Conservation (phyloP, 2,888 invertebrate species). For the Torymus auratus region DNA sequence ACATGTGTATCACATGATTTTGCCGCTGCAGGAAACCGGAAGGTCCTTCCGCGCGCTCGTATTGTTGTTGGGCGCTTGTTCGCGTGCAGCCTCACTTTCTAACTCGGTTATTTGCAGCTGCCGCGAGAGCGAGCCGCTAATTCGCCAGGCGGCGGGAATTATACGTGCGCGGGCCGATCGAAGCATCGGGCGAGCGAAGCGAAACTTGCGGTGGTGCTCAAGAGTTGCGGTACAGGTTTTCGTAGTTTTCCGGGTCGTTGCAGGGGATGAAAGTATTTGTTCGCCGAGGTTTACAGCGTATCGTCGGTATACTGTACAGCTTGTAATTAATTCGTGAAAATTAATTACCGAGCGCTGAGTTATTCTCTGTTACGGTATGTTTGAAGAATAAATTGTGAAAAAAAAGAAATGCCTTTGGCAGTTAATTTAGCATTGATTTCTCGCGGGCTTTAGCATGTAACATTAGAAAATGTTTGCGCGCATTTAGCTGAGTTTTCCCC, state of each 20-base stretch:
- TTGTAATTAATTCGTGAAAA: too few species aligned
- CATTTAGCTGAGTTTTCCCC: neutral
- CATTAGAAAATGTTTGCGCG: slow-evolving; percentile 3
- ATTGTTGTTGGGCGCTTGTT: neutral
- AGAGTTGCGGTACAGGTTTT: too few species aligned
- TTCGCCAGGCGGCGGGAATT: neutral
- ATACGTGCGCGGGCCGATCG: neutral
- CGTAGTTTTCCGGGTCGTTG: too few species aligned
- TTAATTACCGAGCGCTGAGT: too few species aligned
- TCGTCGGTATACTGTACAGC: too few species aligned
- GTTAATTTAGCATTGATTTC: too few species aligned
- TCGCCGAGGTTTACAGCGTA: too few species aligned
- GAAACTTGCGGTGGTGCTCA: too few species aligned
- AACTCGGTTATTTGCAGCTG: slow-evolving; percentile 9
- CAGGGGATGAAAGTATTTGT: too few species aligned
- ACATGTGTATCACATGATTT: neutral
- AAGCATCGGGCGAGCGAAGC: neutral
- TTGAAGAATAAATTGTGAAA: too few species aligned
- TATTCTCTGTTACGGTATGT: too few species aligned
- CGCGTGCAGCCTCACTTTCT: slow-evolving; percentile 10
- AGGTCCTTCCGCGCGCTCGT: neutral
- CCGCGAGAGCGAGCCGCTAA: neutral
- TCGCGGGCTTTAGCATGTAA: neutral
- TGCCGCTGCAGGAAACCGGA: neutral
- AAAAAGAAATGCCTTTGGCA: too few species aligned